phyloP scores from a whole-genome alignment of 2,113 vertebrate genomes.

The Psammodynastes pulverulentus region DNA sequence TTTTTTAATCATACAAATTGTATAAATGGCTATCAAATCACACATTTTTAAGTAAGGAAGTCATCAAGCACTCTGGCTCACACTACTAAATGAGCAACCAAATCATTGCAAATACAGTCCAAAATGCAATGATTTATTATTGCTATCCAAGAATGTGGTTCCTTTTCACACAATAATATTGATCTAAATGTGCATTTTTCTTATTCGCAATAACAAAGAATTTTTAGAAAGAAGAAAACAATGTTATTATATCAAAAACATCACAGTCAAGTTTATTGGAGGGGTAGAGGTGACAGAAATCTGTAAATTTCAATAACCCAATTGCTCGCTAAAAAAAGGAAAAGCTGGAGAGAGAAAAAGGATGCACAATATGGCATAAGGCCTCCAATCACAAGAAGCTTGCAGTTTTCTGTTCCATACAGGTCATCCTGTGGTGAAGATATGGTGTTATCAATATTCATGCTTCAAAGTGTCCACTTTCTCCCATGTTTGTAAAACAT shows the following conservation, averaged over 20 bases:
- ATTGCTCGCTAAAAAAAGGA: accelerated
- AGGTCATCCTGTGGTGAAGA: accelerated
- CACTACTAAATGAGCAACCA: conserved; percentile 31
- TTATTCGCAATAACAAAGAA: conserved; percentile 32
- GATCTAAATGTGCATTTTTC: conserved; percentile 19
- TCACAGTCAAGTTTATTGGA: conserved; percentile 10
- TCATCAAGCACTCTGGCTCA: conserved; percentile 44
- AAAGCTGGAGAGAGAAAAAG: accelerated
- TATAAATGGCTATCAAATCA: conserved; percentile 46
- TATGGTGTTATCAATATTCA: neutral
- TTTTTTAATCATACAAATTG: neutral
- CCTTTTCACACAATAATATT: conserved; percentile 50
- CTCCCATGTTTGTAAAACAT: accelerated
- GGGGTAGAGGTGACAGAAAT: neutral
- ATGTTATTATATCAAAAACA: conserved; percentile 3
- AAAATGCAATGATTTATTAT: conserved; percentile 54
- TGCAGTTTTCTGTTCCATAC: neutral
- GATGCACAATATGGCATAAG: accelerated
- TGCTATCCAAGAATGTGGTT: conserved; percentile 39
- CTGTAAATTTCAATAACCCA: neutral
- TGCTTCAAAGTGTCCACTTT: neutral
- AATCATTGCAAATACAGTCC: conserved; percentile 51
- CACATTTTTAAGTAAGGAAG: conserved; percentile 42
- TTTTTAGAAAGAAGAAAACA: conserved; percentile 14
- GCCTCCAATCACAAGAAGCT: accelerated